Base-by-base conservation (phyloP, 2,888 invertebrate species). In the Trichacis sp. region DNA sequence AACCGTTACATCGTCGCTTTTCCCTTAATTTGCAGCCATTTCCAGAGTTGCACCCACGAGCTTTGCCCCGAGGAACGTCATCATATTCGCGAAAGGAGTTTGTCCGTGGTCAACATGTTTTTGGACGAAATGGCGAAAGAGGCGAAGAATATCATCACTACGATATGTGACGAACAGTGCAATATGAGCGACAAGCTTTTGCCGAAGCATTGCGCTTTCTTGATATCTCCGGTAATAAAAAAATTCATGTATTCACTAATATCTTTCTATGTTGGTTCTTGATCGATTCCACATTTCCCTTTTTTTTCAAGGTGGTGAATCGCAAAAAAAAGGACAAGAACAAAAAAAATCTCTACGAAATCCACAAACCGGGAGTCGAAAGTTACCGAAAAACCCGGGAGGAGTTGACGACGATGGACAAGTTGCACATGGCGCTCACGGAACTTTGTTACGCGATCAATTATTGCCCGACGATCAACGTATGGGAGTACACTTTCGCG, bases 111-210 rank as follows among this genome's bases (percentile, higher is more conserved):
- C 0, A 98, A 98, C 79, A 94, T 96, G 88, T 98, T 97, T 82
- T 87, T 99, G 56, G 98, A 99, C 82, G 98, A 99, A 86, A 98
- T 99, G 95, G 96, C 98, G 0, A 97, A 97, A 84, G 98, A 98
- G 84, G 97, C 97, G 0, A 97, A 98, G 84, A 98, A 98, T 82
- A 98, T 99, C 36, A 97, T 99, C 45, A 97, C 97, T 0, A 96
- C 97, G 3, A 96, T 99, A 77, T 98, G 98, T 86, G 98, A 99
- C 85, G 97, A 98, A 79, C 98, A 99, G 80, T 97, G 98, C 82
- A 93, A 94, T 69, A 93, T 99, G 90, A 95, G 96, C 77, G 97
- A 98, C 81, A 95, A 95, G 84, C 85, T 98, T 17, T 85, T 98
- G 68, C 97, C 98, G 1, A 98, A 98, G 84, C 96, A 98, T 85